Evolutionary conservation across 2,113 vertebrate species (phyloP), one percentile per base, ranked within the genome.

Genomic region (Zosterops lateralis): DNA sequence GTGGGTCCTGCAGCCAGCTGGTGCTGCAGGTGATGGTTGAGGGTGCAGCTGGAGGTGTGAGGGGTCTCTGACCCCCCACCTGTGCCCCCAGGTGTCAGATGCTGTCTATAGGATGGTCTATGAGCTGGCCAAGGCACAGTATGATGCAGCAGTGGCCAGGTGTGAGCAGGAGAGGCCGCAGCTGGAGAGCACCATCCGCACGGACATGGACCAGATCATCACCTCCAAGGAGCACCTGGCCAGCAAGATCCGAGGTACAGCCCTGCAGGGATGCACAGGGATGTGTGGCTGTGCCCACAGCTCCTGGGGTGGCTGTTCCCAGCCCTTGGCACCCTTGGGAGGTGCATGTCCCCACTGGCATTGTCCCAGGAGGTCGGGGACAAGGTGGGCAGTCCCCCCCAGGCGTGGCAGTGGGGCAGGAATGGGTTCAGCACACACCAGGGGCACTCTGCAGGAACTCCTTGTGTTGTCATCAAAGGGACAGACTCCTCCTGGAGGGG

Each of bases 161-260:
- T 98, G 99, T 3, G 98, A 98, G 80, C 93, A 73, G 44, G 97
- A 97, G 58, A 93, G 97, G 77, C 97, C 98, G 0, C 95, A 96
- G 67, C 97, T 99, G 97, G 98, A 99, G 92, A 97, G 98, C 20
- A 96, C 97, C 88, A 99, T 99, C 89, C 98, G 99, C 77, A 99
- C 98, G 0, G 99, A 99, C 96, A 98, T 99, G 98, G 99, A 99
- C 97, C 99, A 99, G 97, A 99, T 99, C 93, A 99, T 99, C 96
- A 98, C 98, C 31, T 99, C 99, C 31, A 99, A 99, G 97, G 99
- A 99, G 93, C 99, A 99, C 40, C 95, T 99, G 95, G 98, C 98
- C 96, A 98, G 97, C 98, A 99, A 99, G 97, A 99, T 99, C 94
- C 97, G 97, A 97, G 99, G 99, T 99, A 32, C 20, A 14, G 72